Evolutionary conservation across 2,113 vertebrate species (phyloP).

Genomic region (Clarias magur): DNA sequence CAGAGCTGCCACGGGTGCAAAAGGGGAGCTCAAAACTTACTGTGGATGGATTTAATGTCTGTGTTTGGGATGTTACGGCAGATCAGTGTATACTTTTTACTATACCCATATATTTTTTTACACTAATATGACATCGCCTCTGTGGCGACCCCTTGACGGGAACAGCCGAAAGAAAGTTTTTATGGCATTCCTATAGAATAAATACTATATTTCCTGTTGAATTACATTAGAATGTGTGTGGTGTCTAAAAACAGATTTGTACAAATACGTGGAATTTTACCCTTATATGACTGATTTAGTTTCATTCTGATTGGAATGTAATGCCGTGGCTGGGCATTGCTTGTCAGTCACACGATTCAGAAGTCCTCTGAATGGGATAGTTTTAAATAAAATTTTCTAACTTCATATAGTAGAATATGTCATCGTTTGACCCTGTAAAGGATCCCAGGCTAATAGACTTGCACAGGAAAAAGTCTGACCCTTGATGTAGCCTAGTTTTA

Average conservation of each 20-base stretch:
- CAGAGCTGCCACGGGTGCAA: too few species aligned
- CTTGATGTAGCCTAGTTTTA: neutral
- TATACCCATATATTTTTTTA: neutral
- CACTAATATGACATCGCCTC: neutral
- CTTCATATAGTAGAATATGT: neutral
- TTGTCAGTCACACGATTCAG: neutral
- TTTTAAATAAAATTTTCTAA: neutral
- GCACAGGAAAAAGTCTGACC: neutral
- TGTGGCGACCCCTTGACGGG: too few species aligned
- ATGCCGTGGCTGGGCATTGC: neutral
- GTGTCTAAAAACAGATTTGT: neutral
- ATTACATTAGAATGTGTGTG: neutral
- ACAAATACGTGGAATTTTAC: neutral
- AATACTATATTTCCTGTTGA: neutral
- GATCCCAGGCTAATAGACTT: neutral
- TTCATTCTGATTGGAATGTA: neutral
- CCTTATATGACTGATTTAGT: neutral
- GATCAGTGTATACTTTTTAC: neutral
- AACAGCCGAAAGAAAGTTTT: too few species aligned
- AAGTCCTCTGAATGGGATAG: neutral
- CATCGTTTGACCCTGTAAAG: neutral
- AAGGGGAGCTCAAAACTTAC: too few species aligned
- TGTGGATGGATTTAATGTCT: too few species aligned
- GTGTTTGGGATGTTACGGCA: too few species aligned
- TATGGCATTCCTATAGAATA: neutral